Evolutionary conservation across 2,797 vertebrate species (phyloP), one percentile per base, ranked within the genome.

Genomic region (Diplodus sargus): DNA sequence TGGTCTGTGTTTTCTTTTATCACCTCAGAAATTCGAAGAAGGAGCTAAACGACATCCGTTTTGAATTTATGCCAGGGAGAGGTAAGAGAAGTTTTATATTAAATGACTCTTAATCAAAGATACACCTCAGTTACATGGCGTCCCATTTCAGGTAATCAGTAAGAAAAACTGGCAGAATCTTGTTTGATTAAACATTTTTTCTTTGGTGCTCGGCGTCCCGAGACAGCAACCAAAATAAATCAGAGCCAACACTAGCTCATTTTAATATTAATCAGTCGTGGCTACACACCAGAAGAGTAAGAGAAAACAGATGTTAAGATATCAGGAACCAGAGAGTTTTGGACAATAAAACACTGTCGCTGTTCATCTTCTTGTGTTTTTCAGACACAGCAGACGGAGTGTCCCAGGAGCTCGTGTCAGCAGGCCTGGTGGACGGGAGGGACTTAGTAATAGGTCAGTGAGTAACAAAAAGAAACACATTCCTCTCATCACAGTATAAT

Each of bases 331-430:
- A 11, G 2, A n/a, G 8, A 45, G 28, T 22, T 78, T 42, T 53
- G 13, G 28, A 53, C 60, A 39, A 62, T 15, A 74, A 71, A 15
- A 59, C 2, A 7, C 25, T 2, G 25, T 60, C 48, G 0, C 39
- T 60, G 47, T 75, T 51, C 18, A 58, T 78, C 43, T 15, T 4
- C 47, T 67, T 67, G 45, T 28, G n/a, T 82, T 13, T 88, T 79
- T 70, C 94, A 99, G 98, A 99, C 95, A 99, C 98, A 22, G 97
- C 98, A 72, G 98, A 99, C 22, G 98, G 98, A 0, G 98, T 99
- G 78, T 99, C 98, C 70, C 98, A 99, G 92, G 98, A 99, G 83
- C 96, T 99, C 85, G 99, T 99, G 91, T 98, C 97, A 63, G 98
- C 98, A 16, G 98, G 98, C 49, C 95, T 99, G 84, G 98, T 99